These are phyloP conservation scores for Bombus ignitus DNA, from an alignment of 1,140 invertebrate genomes.

Conservation along the genomic window DNA sequence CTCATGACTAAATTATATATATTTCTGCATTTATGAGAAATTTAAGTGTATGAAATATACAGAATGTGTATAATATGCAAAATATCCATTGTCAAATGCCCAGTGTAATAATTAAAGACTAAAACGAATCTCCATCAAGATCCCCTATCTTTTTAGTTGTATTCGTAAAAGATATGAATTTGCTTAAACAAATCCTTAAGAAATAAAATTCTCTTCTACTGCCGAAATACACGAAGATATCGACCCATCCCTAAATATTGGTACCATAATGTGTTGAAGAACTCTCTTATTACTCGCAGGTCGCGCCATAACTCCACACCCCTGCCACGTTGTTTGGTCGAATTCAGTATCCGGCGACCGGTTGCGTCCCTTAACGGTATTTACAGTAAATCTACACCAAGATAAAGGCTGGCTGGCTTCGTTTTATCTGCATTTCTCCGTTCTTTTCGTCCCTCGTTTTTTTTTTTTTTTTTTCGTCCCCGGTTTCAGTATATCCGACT, in stretches of 20 bases:
- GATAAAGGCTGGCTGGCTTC: conserved; percentile 24
- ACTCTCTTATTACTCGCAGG: neutral
- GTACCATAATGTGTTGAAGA: neutral
- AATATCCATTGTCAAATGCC: no score
- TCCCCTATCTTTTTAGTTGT: no score
- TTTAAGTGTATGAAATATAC: no score
- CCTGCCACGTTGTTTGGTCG: neutral
- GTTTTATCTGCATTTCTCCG: conserved; percentile 38
- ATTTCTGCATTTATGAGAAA: no score
- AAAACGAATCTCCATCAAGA: no score
- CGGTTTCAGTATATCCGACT: neutral
- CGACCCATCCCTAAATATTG: neutral
- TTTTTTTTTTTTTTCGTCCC: neutral
- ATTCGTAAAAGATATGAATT: no score
- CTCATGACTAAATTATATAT: no score
- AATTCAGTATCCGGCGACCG: conserved; percentile 6
- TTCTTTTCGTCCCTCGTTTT: neutral
- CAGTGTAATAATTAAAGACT: no score
- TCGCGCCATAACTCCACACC: neutral
- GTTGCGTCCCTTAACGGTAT: conserved; percentile 35
- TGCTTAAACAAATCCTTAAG: no score
- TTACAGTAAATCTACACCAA: conserved; percentile 49
- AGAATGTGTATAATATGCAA: no score
- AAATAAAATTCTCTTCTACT: no score
- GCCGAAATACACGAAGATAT: neutral